Evolutionary conservation across 2,113 vertebrate species (phyloP).

Genomic region (Regulus satrapa): DNA sequence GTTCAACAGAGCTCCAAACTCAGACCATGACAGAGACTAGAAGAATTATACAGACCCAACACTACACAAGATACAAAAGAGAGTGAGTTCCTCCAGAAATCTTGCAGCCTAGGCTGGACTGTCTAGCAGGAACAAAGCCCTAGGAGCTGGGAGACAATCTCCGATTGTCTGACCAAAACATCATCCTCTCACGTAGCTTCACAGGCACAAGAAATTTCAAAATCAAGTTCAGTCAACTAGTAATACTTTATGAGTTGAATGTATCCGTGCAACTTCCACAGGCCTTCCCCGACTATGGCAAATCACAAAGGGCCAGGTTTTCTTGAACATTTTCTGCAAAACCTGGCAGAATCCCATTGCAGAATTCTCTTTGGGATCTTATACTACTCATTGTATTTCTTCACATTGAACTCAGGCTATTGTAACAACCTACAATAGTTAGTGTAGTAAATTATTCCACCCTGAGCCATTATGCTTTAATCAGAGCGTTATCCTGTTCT

Average conservation of each 20-base stretch:
- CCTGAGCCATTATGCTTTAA: not conserved
- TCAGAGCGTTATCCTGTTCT: not conserved
- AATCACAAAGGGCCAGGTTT: not conserved
- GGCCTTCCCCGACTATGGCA: not conserved
- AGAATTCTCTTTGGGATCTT: not conserved
- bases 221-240: not conserved
- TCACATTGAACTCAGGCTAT: not conserved
- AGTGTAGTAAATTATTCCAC: not conserved
- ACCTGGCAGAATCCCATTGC: not conserved
- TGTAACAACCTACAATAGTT: not conserved
- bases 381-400: not conserved
- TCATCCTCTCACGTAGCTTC: not conserved
- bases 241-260: too few relatives aligned
- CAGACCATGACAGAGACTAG: not conserved
- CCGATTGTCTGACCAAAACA: not conserved
- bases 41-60: not conserved
- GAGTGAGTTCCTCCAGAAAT: not conserved
- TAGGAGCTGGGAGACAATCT: not conserved
- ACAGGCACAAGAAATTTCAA: not conserved
- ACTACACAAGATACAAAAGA: not conserved
- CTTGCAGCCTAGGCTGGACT: not conserved
- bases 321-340: not conserved
- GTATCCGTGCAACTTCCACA: not conserved
- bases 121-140: not conserved
- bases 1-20: not conserved